A percentile compares a stretch with the other conserved stretches of the same genome.
phyloP scores from a whole-genome alignment of 2,888 invertebrate genomes.

The Urechis unicinctus region DNA sequence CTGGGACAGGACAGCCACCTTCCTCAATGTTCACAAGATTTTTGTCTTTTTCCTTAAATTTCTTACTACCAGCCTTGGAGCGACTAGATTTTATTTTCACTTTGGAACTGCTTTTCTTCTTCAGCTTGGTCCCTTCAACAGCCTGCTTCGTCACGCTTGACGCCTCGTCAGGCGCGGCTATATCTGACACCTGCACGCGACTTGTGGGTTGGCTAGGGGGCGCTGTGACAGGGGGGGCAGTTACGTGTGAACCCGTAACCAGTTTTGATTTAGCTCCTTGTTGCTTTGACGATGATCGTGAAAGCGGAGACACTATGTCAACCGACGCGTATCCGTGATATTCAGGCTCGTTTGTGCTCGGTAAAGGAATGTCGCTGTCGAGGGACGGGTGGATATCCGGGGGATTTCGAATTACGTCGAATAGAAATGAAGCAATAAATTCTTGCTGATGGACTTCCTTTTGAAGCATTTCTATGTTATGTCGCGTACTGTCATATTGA shows the following conservation, averaged over 20 bases:
- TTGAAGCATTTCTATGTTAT: neutral
- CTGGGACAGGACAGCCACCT: too few species aligned
- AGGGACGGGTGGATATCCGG: neutral
- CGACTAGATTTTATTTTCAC: neutral
- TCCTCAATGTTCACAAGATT: too few species aligned
- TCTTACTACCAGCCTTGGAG: neutral
- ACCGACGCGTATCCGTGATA: neutral
- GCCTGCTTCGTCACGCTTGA: neutral
- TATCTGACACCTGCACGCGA: neutral
- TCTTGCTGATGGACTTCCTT: slow-evolving; percentile 6
- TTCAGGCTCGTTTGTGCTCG: neutral
- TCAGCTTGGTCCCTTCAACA: neutral
- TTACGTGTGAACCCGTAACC: neutral
- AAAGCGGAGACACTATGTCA: too few species aligned
- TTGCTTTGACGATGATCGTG: too few species aligned
- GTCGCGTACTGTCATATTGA: neutral
- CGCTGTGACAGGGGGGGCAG: neutral
- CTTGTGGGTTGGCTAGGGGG: neutral
- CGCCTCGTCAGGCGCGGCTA: neutral
- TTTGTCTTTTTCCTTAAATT: too few species aligned
- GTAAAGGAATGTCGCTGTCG: neutral
- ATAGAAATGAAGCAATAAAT: slow-evolving; percentile 10
- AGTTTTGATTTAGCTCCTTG: too few species aligned
- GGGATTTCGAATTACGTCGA: slow-evolving; percentile 1
- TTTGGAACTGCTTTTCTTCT: neutral